These are phyloP conservation scores for Linnaemya tessellans DNA, from an alignment of 2,888 invertebrate genomes.

Conservation along the genomic window DNA sequence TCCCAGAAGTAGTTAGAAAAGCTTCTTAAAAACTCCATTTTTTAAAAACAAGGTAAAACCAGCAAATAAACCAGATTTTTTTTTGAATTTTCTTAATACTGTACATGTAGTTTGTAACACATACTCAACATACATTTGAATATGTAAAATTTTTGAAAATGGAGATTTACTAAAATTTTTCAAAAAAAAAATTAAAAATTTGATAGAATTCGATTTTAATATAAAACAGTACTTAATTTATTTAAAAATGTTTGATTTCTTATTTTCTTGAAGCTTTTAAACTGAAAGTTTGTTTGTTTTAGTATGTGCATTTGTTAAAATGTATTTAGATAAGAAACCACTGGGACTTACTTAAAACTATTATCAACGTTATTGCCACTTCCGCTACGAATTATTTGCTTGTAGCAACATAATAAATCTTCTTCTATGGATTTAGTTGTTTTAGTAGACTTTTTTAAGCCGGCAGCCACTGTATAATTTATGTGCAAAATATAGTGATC, in stretches of 20 bases:
- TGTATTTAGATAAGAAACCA: constrained; percentile 10
- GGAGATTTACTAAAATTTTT: too few relatives aligned
- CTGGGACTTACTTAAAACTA: constrained; percentile 76
- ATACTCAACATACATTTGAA: too few relatives aligned
- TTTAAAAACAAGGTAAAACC: too few relatives aligned
- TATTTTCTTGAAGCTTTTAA: background rate
- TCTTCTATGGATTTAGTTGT: constrained; percentile 55
- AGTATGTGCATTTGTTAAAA: background rate
- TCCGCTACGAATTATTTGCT: constrained; percentile 78
- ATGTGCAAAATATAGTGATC: constrained; percentile 76
- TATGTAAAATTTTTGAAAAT: too few relatives aligned
- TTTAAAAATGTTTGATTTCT: background rate
- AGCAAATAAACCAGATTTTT: too few relatives aligned
- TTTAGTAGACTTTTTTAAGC: constrained; percentile 30
- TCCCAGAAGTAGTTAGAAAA: too few relatives aligned
- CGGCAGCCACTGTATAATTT: constrained; percentile 71
- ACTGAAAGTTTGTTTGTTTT: background rate
- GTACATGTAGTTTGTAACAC: too few relatives aligned
- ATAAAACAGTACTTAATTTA: background rate
- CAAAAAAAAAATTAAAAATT: too few relatives aligned
- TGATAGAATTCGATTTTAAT: too few relatives aligned
- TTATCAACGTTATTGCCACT: constrained; percentile 76
- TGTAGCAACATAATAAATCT: constrained; percentile 79
- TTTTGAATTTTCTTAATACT: too few relatives aligned
- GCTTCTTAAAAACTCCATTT: too few relatives aligned